Base-by-base conservation (phyloP, 2,113 vertebrate genomes). In the Poeciliopsis prolifica region DNA sequence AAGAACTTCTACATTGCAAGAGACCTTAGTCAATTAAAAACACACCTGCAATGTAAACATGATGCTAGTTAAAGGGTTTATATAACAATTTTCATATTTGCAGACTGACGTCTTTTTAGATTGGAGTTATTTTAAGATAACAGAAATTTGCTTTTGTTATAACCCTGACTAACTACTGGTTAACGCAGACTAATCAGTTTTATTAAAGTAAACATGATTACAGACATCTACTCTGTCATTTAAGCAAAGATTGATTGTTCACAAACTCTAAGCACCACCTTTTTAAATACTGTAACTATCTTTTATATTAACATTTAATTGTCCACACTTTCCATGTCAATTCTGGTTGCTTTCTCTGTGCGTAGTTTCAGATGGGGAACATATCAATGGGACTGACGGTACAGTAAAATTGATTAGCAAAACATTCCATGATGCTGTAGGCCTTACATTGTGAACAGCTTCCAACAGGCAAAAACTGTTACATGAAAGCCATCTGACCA, bases 391-490 rank as follows among this genome's bases (percentile, higher is more conserved):
- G 29, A 72, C 63, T 72, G 74, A 77, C 69, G 81, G 79, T 72
- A 64, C 62, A 61, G 70, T 83, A 85, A 81, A 81, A 91, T 87
- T 85, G 88, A 87, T 83, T 68, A 77, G 82, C 72, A 37, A 89
- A 90, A 89, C 76, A 65, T 89, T 87, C 88, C 88, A 91, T 88
- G 83, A 88, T 87, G 85, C 75, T 17, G 70, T 81, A 68, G 81
- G 83, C 65, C 68, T 70, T 72, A 79, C 29, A 61, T 8, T 48
- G 74, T 7, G 54, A 79, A 1, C 31, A 17, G 61, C 30, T 54
- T 26, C 4, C 17, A 68, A 35, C 31, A 70, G 33, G 15, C 22
- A 72, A 75, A 62, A 58, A 22, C 63, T 66, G 3, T 35, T 3
- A 62, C n/a, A 74, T 3, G 14, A 42, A 77, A n/a, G 51, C 51